phyloP scores from a whole-genome alignment of 2,113 vertebrate genomes.

The mouse (Mus musculus) region GRCm39 chr6:134414501-134415000 shows the following conservation, averaged over 20 bases:
- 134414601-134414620: slow-evolving; percentile 40
- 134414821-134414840: background rate
- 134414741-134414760: background rate
- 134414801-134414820: background rate
- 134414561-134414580: slow-evolving; percentile 44
- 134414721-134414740: background rate
- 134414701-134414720: slow-evolving; percentile 1
- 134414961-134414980: background rate
- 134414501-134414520: background rate
- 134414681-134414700: slow-evolving; percentile 84
- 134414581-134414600: background rate
- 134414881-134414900: background rate
- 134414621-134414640: slow-evolving; percentile 55
- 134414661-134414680: slow-evolving; percentile 83
- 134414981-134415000: background rate
- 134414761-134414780: background rate
- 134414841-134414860: background rate
- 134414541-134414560: background rate
- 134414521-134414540: slow-evolving; percentile 1
- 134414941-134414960: background rate
- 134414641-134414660: background rate
- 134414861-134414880: background rate
- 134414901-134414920: background rate
- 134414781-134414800: background rate
- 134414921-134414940: background rate